Evolutionary conservation across 2,888 invertebrate species (phyloP), one percentile per base, ranked within the genome.

Genomic region (Muschampia plurimacula): DNA sequence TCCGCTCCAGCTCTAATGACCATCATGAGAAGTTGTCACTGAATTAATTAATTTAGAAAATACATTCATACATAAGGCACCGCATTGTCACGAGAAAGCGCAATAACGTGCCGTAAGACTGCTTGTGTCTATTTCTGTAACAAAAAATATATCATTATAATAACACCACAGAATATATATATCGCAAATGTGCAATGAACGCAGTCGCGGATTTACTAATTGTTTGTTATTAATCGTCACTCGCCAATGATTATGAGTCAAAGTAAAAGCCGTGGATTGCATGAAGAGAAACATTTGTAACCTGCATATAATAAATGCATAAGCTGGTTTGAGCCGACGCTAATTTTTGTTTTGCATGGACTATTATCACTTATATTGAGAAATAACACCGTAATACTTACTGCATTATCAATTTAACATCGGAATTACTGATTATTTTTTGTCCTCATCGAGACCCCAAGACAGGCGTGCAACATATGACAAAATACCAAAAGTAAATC

Each of bases 381-480:
- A 82, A 84, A 83, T 76, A 83, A 84, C 77, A 77, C 79, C 76
- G 81, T 80, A 84, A 84, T 81, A 91, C 94, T 92, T 87, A 94
- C 94, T 80, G 87, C 94, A 94, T 94, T 93, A 93, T 93, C 91
- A 90, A 89, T 89, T 84, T 84, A 87, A 86, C 91, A 90, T 91
- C 87, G 84, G 86, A 93, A 90, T 88, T 88, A 87, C 84, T 86
- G 88, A 91, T 89, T 88, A 89, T 90, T 93, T 89, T 94, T 93
- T 93, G 91, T 91, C 91, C 89, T 89, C 88, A 88, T 89, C 86
- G 83, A 90, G 89, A 89, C 89, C 90, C 88, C 90, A 92, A 90
- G 90, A 86, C 92, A 93, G 93, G 93, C 94, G 93, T 94, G 94
- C 92, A 91, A 92, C 91, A 88, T 92, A 88, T 88, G 90, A 91